These are phyloP conservation scores for Flexamia atlantica DNA, from an alignment of 2,888 invertebrate genomes.

Conservation along the genomic window DNA sequence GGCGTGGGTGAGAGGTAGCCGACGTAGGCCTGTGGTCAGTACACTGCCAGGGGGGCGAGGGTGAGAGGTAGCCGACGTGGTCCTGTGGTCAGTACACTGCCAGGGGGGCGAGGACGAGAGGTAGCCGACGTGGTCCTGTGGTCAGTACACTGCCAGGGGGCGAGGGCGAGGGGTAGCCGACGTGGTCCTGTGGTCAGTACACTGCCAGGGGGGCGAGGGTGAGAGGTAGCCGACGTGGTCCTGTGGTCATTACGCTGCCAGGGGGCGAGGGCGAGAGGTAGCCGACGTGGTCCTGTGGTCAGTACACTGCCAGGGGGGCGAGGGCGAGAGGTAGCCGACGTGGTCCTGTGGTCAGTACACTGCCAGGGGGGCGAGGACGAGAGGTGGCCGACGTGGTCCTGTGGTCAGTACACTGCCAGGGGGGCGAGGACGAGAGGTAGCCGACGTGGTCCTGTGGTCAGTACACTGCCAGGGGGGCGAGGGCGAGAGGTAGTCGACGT, in stretches of 20 bases:
- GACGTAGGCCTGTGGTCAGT: background rate
- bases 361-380: slow-evolving; percentile 2
- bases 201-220: slow-evolving; percentile 11
- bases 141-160: background rate
- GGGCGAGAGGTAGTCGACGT: background rate
- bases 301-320: background rate
- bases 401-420: slow-evolving; percentile 21
- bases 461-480: slow-evolving; percentile 14
- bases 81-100: background rate
- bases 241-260: slow-evolving; percentile 14
- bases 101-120: slow-evolving; percentile 27
- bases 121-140: slow-evolving; percentile 12
- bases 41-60: slow-evolving; percentile 7
- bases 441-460: background rate
- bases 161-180: background rate
- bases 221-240: background rate
- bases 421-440: slow-evolving; percentile 14
- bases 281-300: no score
- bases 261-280: slow-evolving; percentile 26
- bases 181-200: slow-evolving; percentile 16
- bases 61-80: slow-evolving; percentile 35
- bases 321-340: background rate
- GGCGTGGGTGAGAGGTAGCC: slow-evolving; percentile 8
- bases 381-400: background rate
- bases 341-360: slow-evolving; percentile 15